Percentiles rank a stretch among this genome's conserved stretches.
phyloP scores from a whole-genome alignment of 1,140 invertebrate genomes.

The Bombus waltoni region DNA sequence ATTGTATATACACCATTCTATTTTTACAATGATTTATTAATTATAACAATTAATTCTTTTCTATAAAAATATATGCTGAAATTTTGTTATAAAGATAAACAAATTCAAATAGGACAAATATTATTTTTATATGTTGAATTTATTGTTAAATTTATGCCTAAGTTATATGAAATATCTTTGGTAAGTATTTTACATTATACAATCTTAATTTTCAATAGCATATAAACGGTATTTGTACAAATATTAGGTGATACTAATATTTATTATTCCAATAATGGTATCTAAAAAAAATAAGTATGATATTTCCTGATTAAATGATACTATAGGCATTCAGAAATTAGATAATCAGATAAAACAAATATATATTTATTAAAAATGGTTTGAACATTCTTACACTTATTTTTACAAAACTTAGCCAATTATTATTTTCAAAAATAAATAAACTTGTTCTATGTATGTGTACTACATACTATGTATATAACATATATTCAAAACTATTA shows the following conservation, averaged over 20 bases:
- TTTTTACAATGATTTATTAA: background rate
- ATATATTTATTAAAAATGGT: background rate
- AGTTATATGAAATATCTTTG: background rate
- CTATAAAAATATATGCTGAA: background rate
- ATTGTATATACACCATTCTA: background rate
- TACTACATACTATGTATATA: background rate
- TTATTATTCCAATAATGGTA: background rate
- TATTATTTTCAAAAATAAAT: background rate
- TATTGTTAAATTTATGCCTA: background rate
- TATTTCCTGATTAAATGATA: background rate
- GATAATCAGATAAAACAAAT: background rate
- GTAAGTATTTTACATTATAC: background rate
- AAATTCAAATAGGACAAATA: conserved; percentile 7
- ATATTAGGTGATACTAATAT: background rate
- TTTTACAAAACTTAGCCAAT: background rate
- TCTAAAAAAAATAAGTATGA: background rate
- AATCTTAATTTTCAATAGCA: background rate
- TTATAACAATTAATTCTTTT: background rate
- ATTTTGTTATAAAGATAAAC: background rate
- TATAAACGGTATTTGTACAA: background rate
- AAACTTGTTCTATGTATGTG: background rate
- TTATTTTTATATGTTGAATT: background rate
- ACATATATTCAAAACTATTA: background rate
- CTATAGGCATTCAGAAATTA: background rate
- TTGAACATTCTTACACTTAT: conserved; percentile 19